Conservation (phyloP, 2,888 invertebrate genomes). For the Pristionchus mayeri region DNA sequence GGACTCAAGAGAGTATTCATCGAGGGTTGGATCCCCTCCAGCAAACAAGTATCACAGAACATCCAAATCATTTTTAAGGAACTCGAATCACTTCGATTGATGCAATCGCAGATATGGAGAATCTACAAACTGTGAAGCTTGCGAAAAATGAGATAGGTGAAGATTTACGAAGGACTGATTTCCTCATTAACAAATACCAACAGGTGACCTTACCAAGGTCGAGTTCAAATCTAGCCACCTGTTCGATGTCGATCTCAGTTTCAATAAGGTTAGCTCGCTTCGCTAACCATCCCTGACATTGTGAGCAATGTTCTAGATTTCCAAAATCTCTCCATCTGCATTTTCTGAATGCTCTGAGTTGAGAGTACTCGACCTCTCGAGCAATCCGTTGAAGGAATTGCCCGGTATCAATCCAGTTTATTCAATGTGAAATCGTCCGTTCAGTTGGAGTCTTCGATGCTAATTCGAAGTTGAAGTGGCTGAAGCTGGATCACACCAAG, state of each 20-base stretch:
- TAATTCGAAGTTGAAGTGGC: slow-evolving; percentile 63
- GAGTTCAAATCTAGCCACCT: slow-evolving; percentile 56
- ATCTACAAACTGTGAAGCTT: slow-evolving; percentile 59
- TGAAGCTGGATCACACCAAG: slow-evolving; percentile 63
- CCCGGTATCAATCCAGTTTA: slow-evolving; percentile 57
- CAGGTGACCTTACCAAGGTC: slow-evolving; percentile 41
- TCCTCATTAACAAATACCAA: slow-evolving; percentile 38
- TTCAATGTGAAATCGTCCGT: not conserved
- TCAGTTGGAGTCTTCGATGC: slow-evolving; percentile 61
- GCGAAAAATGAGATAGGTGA: slow-evolving; percentile 65
- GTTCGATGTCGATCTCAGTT: slow-evolving; percentile 65
- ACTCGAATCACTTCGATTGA: slow-evolving; percentile 60
- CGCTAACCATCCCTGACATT: not conserved
- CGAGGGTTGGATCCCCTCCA: slow-evolving; percentile 30
- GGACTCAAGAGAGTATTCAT: slow-evolving; percentile 52
- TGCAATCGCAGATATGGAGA: slow-evolving; percentile 59
- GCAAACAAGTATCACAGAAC: not conserved
- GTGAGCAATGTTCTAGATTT: slow-evolving; percentile 59
- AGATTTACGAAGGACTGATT: slow-evolving; percentile 3
- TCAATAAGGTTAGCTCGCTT: slow-evolving; percentile 60
- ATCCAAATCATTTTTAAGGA: slow-evolving; percentile 47
- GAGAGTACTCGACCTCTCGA: slow-evolving; percentile 64
- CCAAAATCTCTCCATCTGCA: slow-evolving; percentile 63
- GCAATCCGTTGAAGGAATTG: slow-evolving; percentile 62
- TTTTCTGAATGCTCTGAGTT: slow-evolving; percentile 65